These are phyloP conservation scores for Grallaria varia DNA, from an alignment of 2,113 vertebrate species.

Conservation along the genomic window DNA sequence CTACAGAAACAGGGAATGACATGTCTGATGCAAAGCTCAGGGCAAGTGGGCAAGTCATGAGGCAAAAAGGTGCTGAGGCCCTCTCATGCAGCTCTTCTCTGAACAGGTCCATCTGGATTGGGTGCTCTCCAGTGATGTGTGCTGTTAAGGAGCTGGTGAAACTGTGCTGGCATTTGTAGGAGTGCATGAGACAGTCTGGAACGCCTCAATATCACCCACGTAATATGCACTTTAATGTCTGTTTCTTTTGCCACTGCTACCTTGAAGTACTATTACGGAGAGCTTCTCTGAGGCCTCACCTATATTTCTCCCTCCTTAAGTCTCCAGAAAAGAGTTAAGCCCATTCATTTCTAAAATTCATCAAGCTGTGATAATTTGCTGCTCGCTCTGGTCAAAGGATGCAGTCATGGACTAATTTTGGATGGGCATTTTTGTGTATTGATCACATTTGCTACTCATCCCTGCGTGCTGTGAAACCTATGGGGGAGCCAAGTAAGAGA, in stretches of 20 bases:
- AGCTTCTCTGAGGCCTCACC: background rate
- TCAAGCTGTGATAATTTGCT: background rate
- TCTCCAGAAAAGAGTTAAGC: background rate
- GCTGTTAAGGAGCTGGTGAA: background rate
- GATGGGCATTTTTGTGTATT: background rate
- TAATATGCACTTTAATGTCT: background rate
- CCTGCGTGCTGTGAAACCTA: background rate
- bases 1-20: background rate
- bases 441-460: background rate
- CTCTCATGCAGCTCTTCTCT: rapidly evolving
- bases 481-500: background rate
- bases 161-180: background rate
- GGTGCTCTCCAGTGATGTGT: background rate
- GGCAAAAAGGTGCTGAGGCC: background rate
- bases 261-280: background rate
- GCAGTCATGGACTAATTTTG: background rate
- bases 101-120: background rate
- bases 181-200: background rate
- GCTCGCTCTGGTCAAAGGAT: background rate
- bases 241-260: background rate
- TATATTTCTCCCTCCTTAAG: background rate
- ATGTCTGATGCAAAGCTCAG: background rate
- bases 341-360: background rate
- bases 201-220: background rate
- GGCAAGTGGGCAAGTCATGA: background rate